Base-by-base conservation (phyloP, 1,140 invertebrate species). In the Aculops lycopersici region DNA sequence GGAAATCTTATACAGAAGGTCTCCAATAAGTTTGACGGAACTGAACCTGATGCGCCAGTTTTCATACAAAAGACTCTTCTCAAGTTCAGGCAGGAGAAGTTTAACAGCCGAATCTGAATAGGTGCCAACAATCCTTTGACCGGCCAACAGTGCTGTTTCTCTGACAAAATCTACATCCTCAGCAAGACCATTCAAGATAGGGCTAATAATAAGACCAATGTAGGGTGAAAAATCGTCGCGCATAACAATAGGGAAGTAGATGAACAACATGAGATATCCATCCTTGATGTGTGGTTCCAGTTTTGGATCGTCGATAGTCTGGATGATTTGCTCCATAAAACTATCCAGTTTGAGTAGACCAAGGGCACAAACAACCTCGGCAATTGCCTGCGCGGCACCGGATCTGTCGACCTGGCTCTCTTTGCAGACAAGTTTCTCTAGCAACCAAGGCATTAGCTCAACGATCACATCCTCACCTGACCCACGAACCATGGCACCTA, bases 221-320 rank as follows among this genome's bases (percentile, higher is more conserved):
- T 94, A 98, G 1, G 75, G 74, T 4, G 77, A 76, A 55, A 98
- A 98, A 51, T 86, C 79, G 38, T 73, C 69, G 2, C 75, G 80
- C 59, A 98, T 95, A 1, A 86, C 83, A 44, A 74, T 72, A 1
- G 92, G 92, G 70, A 98, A 77, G 57, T 95, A 98, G 53, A 97
- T 97, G 56, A 94, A 98, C 77, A 98, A 84, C 80, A 97, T 92
- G 37, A 98, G 92, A 58, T 97, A 98, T 19, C 92, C 92, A 62
- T 98, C 92, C 50, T 92, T 81, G 0, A 97, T 86, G 57, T 94
- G 81, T 1, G 90, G 79, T 13, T 83, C 79, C 47, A 95, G 83
- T 56, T 95, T 86, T 1, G 71, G 70, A 43, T 78, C 62, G 58
- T 92, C 81, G 0, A 88, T 83, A 0, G 86, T 94, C 20, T 71